These are phyloP conservation scores for Hesperia comma DNA, from an alignment of 2,888 invertebrate genomes.

Conservation along the genomic window DNA sequence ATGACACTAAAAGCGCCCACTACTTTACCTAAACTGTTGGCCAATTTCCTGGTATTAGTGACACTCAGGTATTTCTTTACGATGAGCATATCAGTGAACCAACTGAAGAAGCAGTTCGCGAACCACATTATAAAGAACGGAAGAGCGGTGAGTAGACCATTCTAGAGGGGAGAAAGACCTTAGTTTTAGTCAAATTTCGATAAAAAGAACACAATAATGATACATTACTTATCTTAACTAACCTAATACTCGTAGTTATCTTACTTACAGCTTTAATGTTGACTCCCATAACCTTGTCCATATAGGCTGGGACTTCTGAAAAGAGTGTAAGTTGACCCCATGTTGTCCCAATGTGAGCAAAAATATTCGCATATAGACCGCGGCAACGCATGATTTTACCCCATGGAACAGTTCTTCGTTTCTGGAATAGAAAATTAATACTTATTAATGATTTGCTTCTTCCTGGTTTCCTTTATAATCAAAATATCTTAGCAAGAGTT, in stretches of 20 bases:
- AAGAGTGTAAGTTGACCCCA: conserved; percentile 93
- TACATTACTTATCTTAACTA: too few species aligned
- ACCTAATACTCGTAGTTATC: too few species aligned
- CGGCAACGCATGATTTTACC: conserved; percentile 86
- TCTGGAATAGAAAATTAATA: conserved; percentile 49
- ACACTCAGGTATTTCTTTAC: conserved; percentile 79
- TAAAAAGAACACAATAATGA: too few species aligned
- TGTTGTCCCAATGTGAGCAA: conserved; percentile 86
- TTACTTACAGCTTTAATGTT: conserved; percentile 77
- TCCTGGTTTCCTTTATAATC: too few species aligned
- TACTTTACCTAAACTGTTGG: conserved; percentile 77
- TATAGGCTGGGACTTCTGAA: conserved; percentile 90
- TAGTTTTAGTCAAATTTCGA: too few species aligned
- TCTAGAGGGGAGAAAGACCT: conserved; percentile 68
- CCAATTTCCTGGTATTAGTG: conserved; percentile 83
- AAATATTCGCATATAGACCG: conserved; percentile 75
- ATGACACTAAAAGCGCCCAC: too few species aligned
- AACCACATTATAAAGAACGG: conserved; percentile 91
- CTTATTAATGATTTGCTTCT: too few species aligned
- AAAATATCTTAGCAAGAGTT: too few species aligned
- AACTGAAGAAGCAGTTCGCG: conserved; percentile 88
- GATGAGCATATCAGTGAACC: conserved; percentile 85
- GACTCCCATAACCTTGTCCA: conserved; percentile 88
- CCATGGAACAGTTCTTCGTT: conserved; percentile 87
- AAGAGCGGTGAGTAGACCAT: conserved; percentile 87